Evolutionary conservation across 2,113 vertebrate species (phyloP).

Genomic region (Dromas ardeola): DNA sequence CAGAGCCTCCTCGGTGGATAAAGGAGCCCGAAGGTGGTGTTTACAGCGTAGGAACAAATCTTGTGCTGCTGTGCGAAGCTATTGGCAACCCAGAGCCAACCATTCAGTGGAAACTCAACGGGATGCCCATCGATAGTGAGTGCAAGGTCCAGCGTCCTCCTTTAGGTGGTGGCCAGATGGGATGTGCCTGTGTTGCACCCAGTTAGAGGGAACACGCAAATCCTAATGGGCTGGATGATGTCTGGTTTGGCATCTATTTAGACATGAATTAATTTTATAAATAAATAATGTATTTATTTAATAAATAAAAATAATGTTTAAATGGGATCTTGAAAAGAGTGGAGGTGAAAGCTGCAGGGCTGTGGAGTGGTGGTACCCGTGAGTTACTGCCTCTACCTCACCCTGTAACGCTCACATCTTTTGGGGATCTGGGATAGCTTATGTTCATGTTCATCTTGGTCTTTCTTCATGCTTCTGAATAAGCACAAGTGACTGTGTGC

Average conservation of each 20-base stretch:
- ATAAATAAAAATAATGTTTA: neutral
- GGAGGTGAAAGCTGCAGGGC: neutral
- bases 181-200: fast-evolving
- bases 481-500: neutral
- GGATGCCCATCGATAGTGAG: conserved; percentile 81
- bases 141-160: neutral
- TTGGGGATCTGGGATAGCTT: neutral
- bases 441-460: neutral
- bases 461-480: neutral
- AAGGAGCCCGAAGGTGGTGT: conserved; percentile 83
- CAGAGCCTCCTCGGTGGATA: conserved; percentile 90
- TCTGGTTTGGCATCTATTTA: neutral
- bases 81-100: conserved; percentile 83
- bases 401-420: fast-evolving
- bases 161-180: neutral
- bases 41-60: conserved; percentile 80
- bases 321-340: neutral
- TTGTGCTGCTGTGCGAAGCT: conserved; percentile 84
- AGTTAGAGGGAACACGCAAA: neutral
- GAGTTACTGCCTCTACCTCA: neutral
- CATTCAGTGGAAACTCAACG: conserved; percentile 87
- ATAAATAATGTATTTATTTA: neutral
- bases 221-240: fast-evolving
- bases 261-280: fast-evolving
- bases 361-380: neutral